These are phyloP conservation scores for Cryptocephalus primarius DNA, from an alignment of 2,888 invertebrate species.

Conservation along the genomic window DNA sequence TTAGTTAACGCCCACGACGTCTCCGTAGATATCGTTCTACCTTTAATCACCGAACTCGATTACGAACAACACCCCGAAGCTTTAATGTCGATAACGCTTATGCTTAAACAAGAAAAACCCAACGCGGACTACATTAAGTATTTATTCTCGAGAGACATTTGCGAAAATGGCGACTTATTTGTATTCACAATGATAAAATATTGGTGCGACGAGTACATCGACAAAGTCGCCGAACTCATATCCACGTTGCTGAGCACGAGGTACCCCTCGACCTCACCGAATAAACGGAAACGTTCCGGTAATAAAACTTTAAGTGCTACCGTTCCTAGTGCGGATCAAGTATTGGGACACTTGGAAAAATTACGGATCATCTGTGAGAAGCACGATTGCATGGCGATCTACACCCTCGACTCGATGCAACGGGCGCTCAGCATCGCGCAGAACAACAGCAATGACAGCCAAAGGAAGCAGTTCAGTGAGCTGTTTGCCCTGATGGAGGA, in stretches of 20 bases:
- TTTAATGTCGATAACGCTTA: conserved; percentile 75
- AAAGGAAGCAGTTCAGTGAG: conserved; percentile 84
- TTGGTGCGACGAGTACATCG: conserved; percentile 90
- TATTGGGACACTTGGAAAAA: conserved; percentile 86
- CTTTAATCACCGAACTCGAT: conserved; percentile 66
- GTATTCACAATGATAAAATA: conserved; percentile 84
- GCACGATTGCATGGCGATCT: conserved; percentile 63
- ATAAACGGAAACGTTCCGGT: conserved; percentile 73
- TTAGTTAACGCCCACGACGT: conserved; percentile 88
- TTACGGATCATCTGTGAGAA: conserved; percentile 65
- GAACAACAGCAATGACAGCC: conserved; percentile 67
- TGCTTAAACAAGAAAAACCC: conserved; percentile 87
- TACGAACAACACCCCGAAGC: conserved; percentile 86
- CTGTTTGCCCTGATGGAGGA: conserved; percentile 84
- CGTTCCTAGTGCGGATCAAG: conserved; percentile 71
- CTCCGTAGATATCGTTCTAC: conserved; percentile 79
- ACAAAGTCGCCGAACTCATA: conserved; percentile 73
- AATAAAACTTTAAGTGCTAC: conserved; percentile 60
- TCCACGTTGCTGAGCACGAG: conserved; percentile 68
- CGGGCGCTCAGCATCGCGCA: conserved; percentile 82
- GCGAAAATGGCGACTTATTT: conserved; percentile 64
- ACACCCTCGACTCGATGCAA: conserved; percentile 84
- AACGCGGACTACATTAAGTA: conserved; percentile 76
- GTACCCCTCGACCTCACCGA: conserved; percentile 80
- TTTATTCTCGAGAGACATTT: conserved; percentile 52